These are phyloP conservation scores for Eufriesea mexicana DNA, from an alignment of 1,140 invertebrate species.

Conservation along the genomic window DNA sequence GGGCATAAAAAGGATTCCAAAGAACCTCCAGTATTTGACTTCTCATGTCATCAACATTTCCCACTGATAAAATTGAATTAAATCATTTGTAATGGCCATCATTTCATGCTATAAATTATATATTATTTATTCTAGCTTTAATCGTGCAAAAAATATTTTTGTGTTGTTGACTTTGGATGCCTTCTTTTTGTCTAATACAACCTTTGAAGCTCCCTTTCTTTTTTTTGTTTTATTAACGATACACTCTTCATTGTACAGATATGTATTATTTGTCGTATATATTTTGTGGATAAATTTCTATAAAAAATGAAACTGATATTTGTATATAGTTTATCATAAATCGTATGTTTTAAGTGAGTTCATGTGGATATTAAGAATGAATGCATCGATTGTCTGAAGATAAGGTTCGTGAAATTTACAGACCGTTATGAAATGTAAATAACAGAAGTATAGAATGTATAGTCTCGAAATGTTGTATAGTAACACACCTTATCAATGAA, in stretches of 20 bases:
- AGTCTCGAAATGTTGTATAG: slow-evolving; percentile 48
- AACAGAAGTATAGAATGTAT: slow-evolving; percentile 54
- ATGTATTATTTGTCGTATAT: slow-evolving; percentile 52
- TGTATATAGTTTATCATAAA: slow-evolving; percentile 53
- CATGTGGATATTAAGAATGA: slow-evolving; percentile 46
- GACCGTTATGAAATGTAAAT: slow-evolving; percentile 63
- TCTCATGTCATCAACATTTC: slow-evolving; percentile 93
- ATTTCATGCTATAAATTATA: slow-evolving; percentile 44
- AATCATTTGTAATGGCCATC: slow-evolving; percentile 55
- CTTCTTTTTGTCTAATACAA: slow-evolving; percentile 30
- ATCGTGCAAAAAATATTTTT: slow-evolving; percentile 46
- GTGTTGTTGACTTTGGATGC: slow-evolving; percentile 29
- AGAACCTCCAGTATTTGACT: slow-evolving; percentile 94
- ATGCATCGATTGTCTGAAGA: slow-evolving; percentile 43
- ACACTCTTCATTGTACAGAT: slow-evolving; percentile 49
- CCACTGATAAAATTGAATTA: slow-evolving; percentile 91
- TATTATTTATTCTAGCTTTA: slow-evolving; percentile 66
- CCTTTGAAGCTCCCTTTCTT: slow-evolving; percentile 2
- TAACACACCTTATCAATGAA: slow-evolving; percentile 26
- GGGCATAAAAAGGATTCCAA: slow-evolving; percentile 94
- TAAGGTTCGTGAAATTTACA: slow-evolving; percentile 46
- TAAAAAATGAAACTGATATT: slow-evolving; percentile 51
- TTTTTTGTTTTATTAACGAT: slow-evolving; percentile 31
- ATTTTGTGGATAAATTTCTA: slow-evolving; percentile 55
- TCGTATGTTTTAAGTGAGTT: slow-evolving; percentile 52